Evolutionary conservation across 2,113 vertebrate species (phyloP), one percentile per base, ranked within the genome.

Genomic region (Toxotes chatareus): DNA sequence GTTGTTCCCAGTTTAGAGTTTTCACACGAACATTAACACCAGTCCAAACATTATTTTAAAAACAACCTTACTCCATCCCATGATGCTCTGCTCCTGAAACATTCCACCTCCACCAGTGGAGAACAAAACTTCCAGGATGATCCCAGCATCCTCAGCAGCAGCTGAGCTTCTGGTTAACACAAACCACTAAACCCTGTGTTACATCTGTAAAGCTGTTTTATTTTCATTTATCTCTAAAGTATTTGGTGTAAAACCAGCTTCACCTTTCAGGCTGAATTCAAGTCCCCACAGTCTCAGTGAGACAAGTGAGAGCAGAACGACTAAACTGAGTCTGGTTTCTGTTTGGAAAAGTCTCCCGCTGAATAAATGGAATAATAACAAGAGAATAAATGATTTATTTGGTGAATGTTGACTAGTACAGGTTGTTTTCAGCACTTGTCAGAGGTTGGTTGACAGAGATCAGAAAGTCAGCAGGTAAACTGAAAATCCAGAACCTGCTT

Each of bases 31-130:
- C 31, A 23, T 38, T 3, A 72, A 19, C 0, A 7, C 49, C 40
- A n/a, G 19, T 75, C 10, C n/a, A 75, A 32, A 36, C 27, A 27
- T 27, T 27, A 38, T 38, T 38, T 38, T 38, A 38, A 38, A 38
- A 5, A 2, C 40, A 57, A 23, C 2, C 36, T 11, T 19, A 34
- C 8, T 7, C 7, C 9, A 65, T 44, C 76, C 44, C 71, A 74
- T 44, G 16, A 68, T 73, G 38, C 57, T 74, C 23, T 74, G 19
- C 88, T 76, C 57, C 73, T 66, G 40, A 79, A 78, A 87, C 87
- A 87, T 90, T 90, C 83, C 84, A 40, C 40, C 47, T 75, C 65
- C 0, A 46, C 0, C 62, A 3, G 23, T 12, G 2, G 63, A 67
- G 38, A 68, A 57, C n/a, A 36, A 34, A 40, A 51, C 32, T 34